Percentiles rank a stretch among this genome's conserved stretches.
Conservation (phyloP, 2,797 vertebrate genomes). For the Microctenopoma lineatum region DNA sequence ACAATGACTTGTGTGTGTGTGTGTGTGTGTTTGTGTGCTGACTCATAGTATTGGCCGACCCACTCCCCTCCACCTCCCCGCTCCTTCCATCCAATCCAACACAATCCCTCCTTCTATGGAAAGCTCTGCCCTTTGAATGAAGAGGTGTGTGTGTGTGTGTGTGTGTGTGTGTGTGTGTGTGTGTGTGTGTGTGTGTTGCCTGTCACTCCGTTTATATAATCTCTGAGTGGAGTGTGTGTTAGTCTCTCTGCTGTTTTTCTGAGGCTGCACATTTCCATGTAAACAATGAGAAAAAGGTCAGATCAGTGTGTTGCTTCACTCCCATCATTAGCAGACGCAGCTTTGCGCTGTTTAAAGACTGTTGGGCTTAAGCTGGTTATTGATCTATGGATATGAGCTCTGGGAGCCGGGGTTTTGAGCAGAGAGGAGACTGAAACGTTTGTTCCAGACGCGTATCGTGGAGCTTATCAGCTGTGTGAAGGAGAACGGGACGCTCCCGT, state of each 20-base stretch:
- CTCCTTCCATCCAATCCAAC: slow-evolving; percentile 28
- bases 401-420: not conserved
- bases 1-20: slow-evolving; percentile 60
- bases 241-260: slow-evolving; percentile 13
- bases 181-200: slow-evolving; percentile 14
- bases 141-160: slow-evolving; percentile 13
- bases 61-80: slow-evolving; percentile 14
- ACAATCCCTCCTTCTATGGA: slow-evolving; percentile 61
- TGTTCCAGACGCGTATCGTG: not conserved
- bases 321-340: not conserved
- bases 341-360: not conserved
- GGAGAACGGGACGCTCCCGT: slow-evolving; percentile 17
- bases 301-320: not conserved
- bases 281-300: slow-evolving; percentile 8
- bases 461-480: slow-evolving; percentile 21
- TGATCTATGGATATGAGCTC: not conserved
- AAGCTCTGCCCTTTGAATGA: slow-evolving; percentile 63
- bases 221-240: slow-evolving; percentile 32
- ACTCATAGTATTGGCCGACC: slow-evolving; percentile 71
- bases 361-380: not conserved
- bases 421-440: not conserved
- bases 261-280: slow-evolving; percentile 14
- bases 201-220: slow-evolving; percentile 48
- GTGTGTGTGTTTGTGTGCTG: slow-evolving; percentile 64
- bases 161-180: no score